phyloP scores from a whole-genome alignment of 2,888 invertebrate species.

The Ophion slaviceki region DNA sequence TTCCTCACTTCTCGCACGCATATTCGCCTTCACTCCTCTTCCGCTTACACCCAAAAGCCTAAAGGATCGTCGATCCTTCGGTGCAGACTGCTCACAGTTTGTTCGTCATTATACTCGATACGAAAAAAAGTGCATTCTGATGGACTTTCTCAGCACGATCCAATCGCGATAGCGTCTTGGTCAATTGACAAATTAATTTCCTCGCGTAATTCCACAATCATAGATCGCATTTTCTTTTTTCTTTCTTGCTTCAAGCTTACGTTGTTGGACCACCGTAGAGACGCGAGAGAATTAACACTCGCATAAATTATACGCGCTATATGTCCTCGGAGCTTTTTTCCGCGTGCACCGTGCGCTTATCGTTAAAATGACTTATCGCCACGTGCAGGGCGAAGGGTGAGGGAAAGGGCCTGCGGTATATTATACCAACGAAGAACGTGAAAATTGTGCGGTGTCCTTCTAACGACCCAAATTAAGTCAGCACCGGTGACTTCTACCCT shows the following conservation, averaged over 20 bases:
- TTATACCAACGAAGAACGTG: constrained; percentile 48
- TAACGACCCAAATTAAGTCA: constrained; percentile 78
- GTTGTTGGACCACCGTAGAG: constrained; percentile 54
- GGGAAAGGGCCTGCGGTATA: constrained; percentile 29
- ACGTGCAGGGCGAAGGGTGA: constrained; percentile 49
- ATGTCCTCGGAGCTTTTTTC: constrained; percentile 65
- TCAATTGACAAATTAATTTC: neutral
- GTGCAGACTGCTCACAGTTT: neutral
- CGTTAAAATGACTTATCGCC: constrained; percentile 81
- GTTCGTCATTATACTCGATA: neutral
- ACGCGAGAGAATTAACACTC: constrained; percentile 57
- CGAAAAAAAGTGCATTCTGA: neutral
- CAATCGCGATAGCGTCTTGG: neutral
- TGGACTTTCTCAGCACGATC: neutral
- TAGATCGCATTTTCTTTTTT: neutral
- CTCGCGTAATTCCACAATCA: neutral
- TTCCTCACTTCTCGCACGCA: constrained; percentile 24
- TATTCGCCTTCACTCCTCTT: constrained; percentile 26
- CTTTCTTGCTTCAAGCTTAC: neutral
- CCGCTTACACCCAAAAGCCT: constrained; percentile 61
- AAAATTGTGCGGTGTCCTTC: constrained; percentile 67
- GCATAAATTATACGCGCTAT: constrained; percentile 61
- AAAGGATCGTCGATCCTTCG: constrained; percentile 49
- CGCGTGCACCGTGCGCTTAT: constrained; percentile 73
- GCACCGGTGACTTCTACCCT: constrained; percentile 67